Conservation (phyloP, 2,888 invertebrate species). For the Phlogophora meticulosa region DNA sequence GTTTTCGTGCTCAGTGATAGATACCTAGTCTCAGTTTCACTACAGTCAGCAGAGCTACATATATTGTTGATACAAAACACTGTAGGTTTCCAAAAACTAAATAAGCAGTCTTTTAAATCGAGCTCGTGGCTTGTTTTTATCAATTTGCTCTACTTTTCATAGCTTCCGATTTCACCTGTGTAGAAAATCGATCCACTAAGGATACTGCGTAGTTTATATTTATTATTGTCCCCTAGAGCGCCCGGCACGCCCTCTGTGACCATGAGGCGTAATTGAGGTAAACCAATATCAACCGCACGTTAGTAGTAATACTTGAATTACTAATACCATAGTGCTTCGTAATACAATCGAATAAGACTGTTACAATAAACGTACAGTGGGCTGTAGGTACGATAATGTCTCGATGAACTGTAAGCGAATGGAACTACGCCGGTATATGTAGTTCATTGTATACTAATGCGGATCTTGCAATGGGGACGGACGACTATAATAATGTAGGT, state of each 20-base stretch:
- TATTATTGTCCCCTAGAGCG: too few relatives aligned
- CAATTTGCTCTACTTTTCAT: neutral
- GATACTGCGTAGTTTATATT: too few relatives aligned
- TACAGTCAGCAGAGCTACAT: neutral
- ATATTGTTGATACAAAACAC: neutral
- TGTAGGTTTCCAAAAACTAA: neutral
- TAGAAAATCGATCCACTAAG: too few relatives aligned
- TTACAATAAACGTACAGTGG: slow-evolving; percentile 1
- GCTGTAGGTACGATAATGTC: neutral
- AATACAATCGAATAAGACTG: slow-evolving; percentile 2
- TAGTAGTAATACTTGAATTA: too few relatives aligned
- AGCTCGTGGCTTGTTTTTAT: neutral
- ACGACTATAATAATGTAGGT: slow-evolving; percentile 15
- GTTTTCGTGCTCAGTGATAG: neutral
- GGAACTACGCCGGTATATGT: slow-evolving; percentile 1
- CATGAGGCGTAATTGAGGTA: too few relatives aligned
- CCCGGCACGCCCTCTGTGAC: too few relatives aligned
- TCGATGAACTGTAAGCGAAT: slow-evolving; percentile 3
- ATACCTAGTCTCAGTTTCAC: neutral
- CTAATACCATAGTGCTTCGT: too few relatives aligned
- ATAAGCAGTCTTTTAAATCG: neutral
- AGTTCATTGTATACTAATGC: slow-evolving; percentile 33
- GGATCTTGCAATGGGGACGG: slow-evolving; percentile 17
- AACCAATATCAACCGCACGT: too few relatives aligned
- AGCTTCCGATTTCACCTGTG: neutral